A percentile compares a stretch with the other conserved stretches of the same genome.
Conservation (phyloP, 2,888 invertebrate genomes). For the Omphaloscelis lunosa region DNA sequence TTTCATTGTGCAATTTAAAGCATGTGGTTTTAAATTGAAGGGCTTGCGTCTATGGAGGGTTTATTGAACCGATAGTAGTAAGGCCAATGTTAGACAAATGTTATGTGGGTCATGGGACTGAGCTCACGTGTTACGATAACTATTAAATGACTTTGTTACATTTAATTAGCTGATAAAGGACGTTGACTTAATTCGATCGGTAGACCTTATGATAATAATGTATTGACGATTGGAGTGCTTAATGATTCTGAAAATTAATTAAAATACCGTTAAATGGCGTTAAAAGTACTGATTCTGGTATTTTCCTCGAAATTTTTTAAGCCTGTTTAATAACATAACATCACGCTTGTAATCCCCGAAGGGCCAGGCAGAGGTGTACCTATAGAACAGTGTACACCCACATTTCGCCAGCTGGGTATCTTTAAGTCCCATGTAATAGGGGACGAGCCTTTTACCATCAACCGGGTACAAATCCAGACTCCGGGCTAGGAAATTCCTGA, state of each 20-base stretch:
- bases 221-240: slow-evolving; percentile 31
- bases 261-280: background rate
- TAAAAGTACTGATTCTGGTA: background rate
- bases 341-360: background rate
- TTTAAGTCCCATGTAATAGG: too few species aligned
- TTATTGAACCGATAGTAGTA: slow-evolving; percentile 66
- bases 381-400: background rate
- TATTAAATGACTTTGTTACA: slow-evolving; percentile 75
- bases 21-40: slow-evolving; percentile 38
- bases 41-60: slow-evolving; percentile 54
- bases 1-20: slow-evolving; percentile 31
- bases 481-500: background rate
- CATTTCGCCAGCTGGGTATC: too few species aligned
- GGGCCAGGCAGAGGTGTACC: background rate
- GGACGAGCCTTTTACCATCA: background rate
- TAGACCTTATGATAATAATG: slow-evolving; percentile 68
- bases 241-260: slow-evolving; percentile 41
- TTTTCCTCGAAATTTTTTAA: background rate
- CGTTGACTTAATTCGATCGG: slow-evolving; percentile 75
- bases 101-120: slow-evolving; percentile 84
- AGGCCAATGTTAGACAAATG: slow-evolving; percentile 74
- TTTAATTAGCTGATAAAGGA: slow-evolving; percentile 78
- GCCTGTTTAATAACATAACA: background rate
- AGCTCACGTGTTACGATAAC: slow-evolving; percentile 77
- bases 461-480: background rate